Conservation (phyloP, 2,113 vertebrate genomes). For the Ranitomeya imitator region DNA sequence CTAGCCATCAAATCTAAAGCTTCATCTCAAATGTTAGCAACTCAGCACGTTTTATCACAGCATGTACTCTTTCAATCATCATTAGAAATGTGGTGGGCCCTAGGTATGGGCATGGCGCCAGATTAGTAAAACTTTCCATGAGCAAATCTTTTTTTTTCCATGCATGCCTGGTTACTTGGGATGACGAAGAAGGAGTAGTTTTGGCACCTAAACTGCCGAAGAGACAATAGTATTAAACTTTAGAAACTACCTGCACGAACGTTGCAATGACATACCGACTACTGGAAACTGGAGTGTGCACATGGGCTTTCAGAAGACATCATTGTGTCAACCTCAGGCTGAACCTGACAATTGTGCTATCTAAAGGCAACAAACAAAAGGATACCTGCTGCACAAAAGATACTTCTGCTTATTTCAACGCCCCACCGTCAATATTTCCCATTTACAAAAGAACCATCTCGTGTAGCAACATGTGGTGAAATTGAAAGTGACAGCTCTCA, state of each 20-base stretch:
- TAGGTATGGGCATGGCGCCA: conserved; percentile 79
- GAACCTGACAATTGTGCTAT: conserved; percentile 64
- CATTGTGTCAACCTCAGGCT: conserved; percentile 66
- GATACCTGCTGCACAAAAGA: conserved; percentile 34
- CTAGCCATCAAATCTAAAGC: conserved; percentile 62
- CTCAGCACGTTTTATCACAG: conserved; percentile 79
- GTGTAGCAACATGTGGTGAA: conserved; percentile 32
- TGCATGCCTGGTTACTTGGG: conserved; percentile 63
- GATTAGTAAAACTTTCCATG: conserved; percentile 91
- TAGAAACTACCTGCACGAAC: conserved; percentile 68
- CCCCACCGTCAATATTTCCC: conserved; percentile 21
- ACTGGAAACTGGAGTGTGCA: conserved; percentile 66
- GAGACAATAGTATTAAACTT: conserved; percentile 68
- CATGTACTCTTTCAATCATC: conserved; percentile 84
- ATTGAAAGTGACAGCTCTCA: conserved; percentile 13
- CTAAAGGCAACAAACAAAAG: conserved; percentile 34
- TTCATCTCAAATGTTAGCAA: conserved; percentile 72
- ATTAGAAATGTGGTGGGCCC: conserved; percentile 79
- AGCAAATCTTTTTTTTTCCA: conserved; percentile 78
- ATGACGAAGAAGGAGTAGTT: conserved; percentile 59
- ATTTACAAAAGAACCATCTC: conserved; percentile 31
- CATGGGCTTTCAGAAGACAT: conserved; percentile 66
- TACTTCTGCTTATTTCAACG: background rate
- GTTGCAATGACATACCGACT: conserved; percentile 72
- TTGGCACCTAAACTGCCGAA: conserved; percentile 60